These are phyloP conservation scores for Melinaea menophilus DNA, from an alignment of 2,888 invertebrate species.

Conservation along the genomic window DNA sequence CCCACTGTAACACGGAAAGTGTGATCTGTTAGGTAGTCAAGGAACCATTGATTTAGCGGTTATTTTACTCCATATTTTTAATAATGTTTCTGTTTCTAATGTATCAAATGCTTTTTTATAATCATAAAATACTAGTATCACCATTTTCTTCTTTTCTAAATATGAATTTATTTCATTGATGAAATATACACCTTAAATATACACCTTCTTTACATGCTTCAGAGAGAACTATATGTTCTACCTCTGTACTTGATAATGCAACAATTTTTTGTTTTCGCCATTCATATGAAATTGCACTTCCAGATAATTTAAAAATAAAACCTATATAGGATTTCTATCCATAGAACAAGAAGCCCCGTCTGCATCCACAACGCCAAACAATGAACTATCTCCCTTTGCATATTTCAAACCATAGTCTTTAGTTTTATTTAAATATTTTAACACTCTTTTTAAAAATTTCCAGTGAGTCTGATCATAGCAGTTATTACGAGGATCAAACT, in stretches of 20 bases:
- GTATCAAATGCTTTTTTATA: no score
- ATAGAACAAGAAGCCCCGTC: conserved; percentile 17
- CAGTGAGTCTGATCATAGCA: conserved; percentile 27
- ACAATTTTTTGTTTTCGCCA: conserved; percentile 41
- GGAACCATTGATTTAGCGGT: no score
- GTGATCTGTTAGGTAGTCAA: no score
- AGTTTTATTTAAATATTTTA: conserved; percentile 20
- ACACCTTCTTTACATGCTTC: conserved; percentile 31
- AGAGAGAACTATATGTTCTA: conserved; percentile 18
- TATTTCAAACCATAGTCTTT: conserved; percentile 15
- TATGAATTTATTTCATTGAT: conserved; percentile 17
- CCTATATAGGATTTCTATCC: conserved; percentile 28
- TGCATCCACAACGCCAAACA: conserved; percentile 21
- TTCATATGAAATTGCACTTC: conserved; percentile 38
- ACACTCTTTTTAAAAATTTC: conserved; percentile 26
- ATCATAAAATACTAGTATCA: no score
- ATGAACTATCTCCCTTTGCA: conserved; percentile 7
- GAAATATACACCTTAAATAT: conserved; percentile 26
- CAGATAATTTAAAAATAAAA: conserved; percentile 35
- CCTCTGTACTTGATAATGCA: conserved; percentile 39
- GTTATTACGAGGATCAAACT: conserved; percentile 16
- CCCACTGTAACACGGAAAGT: no score
- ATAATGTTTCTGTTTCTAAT: no score
- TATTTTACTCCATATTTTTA: no score
- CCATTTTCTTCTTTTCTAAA: no score